Base-by-base conservation (phyloP, 2,888 invertebrate species). In the Adineta ricciae region DNA sequence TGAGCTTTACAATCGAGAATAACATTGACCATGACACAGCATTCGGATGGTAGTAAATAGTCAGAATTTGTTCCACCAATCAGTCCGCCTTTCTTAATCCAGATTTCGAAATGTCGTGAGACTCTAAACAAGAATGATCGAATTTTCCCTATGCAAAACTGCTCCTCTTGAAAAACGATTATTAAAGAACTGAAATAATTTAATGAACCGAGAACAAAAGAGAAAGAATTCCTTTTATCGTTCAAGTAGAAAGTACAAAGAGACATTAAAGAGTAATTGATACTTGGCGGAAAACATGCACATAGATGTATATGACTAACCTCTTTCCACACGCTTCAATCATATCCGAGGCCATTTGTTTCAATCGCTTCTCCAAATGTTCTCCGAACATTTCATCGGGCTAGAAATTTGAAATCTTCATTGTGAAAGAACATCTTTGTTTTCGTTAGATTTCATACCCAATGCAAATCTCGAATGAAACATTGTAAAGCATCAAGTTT, bases 11-110 rank as follows among this genome's bases (percentile, higher is more conserved):
- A 89, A 88, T 98, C 97, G 88, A 98, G 93, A 87, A 98, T 95
- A 88, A 98, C 97, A 92, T 99, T 99, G 89, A 98, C 95, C 98
- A 98, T 98, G 49, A 97, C 96, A 91, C 98, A 98, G 92, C 97
- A 95, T 92, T 99, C 99, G 50, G 96, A 94, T 8, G 97, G 97
- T 88, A 98, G 93, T 88, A 97, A 95, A 92, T 97, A 99, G 92
- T 99, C 99, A 84, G 97, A 97, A 21, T 96, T 89, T 86, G 91
- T 91, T 14, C 78, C 84, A 64, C 84, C 82, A n/a, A 86, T 32
- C 32, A 86, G 32, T 21, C 90, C 89, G 64, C 91, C 91, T 86
- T 90, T 89, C 86, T 90, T 89, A 88, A 92, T 88, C 89, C 89
- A 91, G 41, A 87, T 87, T 92, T 96, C 95, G 92, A 97, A 99